phyloP scores from a whole-genome alignment of 2,888 invertebrate genomes.

The Trissolcus japonicus region DNA sequence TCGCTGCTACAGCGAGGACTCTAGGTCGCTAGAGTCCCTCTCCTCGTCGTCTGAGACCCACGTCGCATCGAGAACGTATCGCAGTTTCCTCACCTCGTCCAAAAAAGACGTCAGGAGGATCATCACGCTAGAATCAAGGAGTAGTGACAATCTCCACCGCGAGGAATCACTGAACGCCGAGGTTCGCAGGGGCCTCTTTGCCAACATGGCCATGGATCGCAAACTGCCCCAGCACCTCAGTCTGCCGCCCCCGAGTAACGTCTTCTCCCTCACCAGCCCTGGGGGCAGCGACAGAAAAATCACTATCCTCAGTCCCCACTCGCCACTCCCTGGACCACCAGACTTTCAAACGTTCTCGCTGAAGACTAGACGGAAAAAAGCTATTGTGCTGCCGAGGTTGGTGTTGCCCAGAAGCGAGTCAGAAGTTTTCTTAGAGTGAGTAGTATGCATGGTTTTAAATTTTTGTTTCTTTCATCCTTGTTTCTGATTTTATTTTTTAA shows the following conservation, averaged over 20 bases:
- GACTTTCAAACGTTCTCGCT: constrained; percentile 80
- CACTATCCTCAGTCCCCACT: constrained; percentile 88
- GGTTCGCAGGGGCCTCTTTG: constrained; percentile 82
- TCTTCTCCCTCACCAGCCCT: constrained; percentile 78
- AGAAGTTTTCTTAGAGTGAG: constrained; percentile 82
- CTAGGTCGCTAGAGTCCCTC: constrained; percentile 70
- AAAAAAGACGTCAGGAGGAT: constrained; percentile 81
- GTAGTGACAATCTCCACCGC: constrained; percentile 80
- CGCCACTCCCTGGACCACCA: constrained; percentile 81
- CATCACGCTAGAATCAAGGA: constrained; percentile 78
- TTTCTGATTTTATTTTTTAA: too few species aligned
- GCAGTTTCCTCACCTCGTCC: constrained; percentile 82
- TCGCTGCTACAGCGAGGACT: constrained; percentile 70
- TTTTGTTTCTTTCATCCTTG: too few species aligned
- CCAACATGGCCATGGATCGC: constrained; percentile 79
- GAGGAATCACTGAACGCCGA: constrained; percentile 81
- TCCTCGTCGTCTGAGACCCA: constrained; percentile 78
- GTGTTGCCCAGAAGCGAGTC: constrained; percentile 86
- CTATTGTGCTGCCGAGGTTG: constrained; percentile 82
- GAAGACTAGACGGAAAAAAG: constrained; percentile 83
- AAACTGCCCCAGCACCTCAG: constrained; percentile 83
- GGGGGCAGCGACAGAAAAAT: constrained; percentile 80
- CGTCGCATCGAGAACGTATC: constrained; percentile 76
- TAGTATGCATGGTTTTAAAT: constrained; percentile 60
- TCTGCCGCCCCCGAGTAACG: constrained; percentile 82